Conservation (phyloP, 2,888 invertebrate species). For the Drosophila mimica region DNA sequence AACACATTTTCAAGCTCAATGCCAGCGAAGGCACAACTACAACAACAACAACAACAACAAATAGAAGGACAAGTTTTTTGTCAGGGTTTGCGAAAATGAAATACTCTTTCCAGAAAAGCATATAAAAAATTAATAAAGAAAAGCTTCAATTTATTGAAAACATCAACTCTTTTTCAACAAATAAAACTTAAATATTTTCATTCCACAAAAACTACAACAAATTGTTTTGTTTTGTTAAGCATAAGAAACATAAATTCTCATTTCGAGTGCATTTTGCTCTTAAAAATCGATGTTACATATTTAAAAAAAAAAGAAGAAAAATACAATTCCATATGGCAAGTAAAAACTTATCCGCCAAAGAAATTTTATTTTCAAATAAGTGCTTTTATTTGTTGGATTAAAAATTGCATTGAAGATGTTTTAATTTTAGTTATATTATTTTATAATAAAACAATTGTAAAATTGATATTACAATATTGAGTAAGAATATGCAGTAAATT, state of each 20-base stretch:
- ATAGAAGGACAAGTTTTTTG: background rate
- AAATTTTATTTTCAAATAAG: background rate
- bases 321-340: too few relatives aligned
- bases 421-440: too few relatives aligned
- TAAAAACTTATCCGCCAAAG: background rate
- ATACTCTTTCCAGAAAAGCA: background rate
- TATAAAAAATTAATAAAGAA: background rate
- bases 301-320: background rate
- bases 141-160: background rate
- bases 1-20: slow-evolving; percentile 81
- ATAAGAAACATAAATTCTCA: background rate
- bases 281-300: background rate
- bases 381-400: background rate
- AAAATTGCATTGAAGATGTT: background rate
- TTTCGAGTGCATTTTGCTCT: background rate
- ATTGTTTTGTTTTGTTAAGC: background rate
- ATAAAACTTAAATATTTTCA: background rate
- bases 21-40: slow-evolving; percentile 52
- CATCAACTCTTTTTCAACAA: background rate
- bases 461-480: background rate
- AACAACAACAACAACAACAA: slow-evolving; percentile 27
- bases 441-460: background rate
- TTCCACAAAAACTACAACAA: background rate
- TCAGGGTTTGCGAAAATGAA: background rate
- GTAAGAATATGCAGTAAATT: background rate